These are phyloP conservation scores for Hippotragus niger DNA, from an alignment of 2,113 vertebrate species.

Conservation along the genomic window DNA sequence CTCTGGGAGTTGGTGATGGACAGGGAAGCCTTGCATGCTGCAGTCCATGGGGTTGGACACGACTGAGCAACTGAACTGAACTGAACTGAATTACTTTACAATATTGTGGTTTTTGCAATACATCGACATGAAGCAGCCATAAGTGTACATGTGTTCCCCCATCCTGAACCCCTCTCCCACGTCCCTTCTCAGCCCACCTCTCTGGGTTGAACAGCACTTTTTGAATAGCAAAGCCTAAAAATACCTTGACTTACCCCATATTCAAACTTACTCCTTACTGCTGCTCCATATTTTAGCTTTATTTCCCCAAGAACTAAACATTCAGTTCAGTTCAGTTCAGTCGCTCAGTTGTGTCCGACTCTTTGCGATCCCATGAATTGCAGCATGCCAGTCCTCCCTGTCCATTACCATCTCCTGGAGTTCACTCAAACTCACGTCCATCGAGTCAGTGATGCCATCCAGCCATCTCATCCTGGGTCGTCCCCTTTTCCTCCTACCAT, in stretches of 20 bases:
- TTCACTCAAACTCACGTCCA: too few relatives aligned
- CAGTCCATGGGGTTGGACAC: neutral
- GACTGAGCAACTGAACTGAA: neutral
- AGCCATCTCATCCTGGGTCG: too few relatives aligned
- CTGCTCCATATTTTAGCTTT: neutral
- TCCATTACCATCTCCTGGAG: too few relatives aligned
- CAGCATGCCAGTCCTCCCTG: too few relatives aligned
- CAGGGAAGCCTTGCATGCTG: neutral
- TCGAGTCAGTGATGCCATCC: too few relatives aligned
- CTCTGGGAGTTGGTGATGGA: neutral
- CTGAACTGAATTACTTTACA: neutral
- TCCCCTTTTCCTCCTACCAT: too few relatives aligned
- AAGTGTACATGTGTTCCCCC: neutral
- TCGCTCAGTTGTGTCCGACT: too few relatives aligned
- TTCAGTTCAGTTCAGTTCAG: too few relatives aligned
- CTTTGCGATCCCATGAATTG: too few relatives aligned
- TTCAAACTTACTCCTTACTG: neutral
- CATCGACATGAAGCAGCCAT: neutral
- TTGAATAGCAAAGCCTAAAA: neutral
- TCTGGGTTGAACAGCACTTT: neutral
- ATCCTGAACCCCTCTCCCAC: neutral
- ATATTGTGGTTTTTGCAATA: neutral
- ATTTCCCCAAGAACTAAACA: neutral
- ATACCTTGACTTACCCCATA: neutral
- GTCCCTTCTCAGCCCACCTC: neutral